Base-by-base conservation (phyloP, 2,888 invertebrate species). In the Helleia helle region DNA sequence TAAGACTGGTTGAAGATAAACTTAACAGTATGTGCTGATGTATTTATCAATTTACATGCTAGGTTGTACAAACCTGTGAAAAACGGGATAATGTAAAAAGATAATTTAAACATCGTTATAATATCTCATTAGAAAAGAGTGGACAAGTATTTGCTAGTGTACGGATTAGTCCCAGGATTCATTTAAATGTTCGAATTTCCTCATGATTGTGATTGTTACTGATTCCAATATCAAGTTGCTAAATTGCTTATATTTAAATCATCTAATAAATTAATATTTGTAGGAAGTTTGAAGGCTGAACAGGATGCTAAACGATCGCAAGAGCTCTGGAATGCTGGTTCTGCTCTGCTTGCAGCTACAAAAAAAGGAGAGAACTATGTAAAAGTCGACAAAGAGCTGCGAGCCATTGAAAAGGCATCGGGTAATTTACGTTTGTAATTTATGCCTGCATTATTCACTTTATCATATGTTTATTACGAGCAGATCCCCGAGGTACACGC, bases 321-420 rank as follows among this genome's bases (percentile, higher is more conserved):
- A 64, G 89, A 93, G 41, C 81, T 98, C 44, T 98, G 96, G 96
- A 88, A 93, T 34, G 95, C 97, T 0, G 96, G 96, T 54, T 93
- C 95, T 47, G 89, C 95, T 1, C 85, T 98, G 2, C 88, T 92
- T 52, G 88, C 91, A 2, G 91, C 93, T 0, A 88, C 97, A 1
- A 89, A 90, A 59, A 90, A 89, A 24, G 90, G 91, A 36, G 88
- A 88, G 0, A 87, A 56, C 0, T 42, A 47, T 69, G 89, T 59
- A 77, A 89, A 58, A 62, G 92, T 68, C 69, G 87, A 65, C 87
- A 93, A 87, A 24, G 93, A 95, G 79, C 85, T 96, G 26, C 87
- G 77, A 34, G 92, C 93, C 7, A 90, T 96, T 41, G 84, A 88
- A 54, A 89, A 89, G 59, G 91, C 93, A 42, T 89, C 92, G 44